These are phyloP conservation scores for Odocoileus virginianus DNA, from an alignment of 2,113 vertebrate genomes.

Conservation along the genomic window DNA sequence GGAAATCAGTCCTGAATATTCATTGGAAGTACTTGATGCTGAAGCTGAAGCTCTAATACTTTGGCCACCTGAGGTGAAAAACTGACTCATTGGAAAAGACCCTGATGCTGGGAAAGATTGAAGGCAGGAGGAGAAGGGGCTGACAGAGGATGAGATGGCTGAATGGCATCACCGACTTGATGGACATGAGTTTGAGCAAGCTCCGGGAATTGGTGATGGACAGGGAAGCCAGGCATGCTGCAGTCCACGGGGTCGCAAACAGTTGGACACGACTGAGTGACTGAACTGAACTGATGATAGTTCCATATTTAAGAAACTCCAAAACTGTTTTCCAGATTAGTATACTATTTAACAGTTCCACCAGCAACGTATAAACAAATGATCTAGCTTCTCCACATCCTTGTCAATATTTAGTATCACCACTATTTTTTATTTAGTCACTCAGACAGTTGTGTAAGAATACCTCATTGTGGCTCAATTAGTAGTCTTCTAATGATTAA, in stretches of 20 bases:
- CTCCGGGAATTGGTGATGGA: neutral
- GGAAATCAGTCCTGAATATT: neutral
- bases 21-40: neutral
- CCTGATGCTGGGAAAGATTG: neutral
- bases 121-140: neutral
- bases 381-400: neutral
- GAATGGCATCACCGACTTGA: neutral
- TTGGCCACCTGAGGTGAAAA: neutral
- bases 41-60: neutral
- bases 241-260: neutral
- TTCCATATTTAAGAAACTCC: neutral
- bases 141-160: neutral
- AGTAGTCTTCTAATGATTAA: neutral
- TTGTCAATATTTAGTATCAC: neutral
- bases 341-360: neutral
- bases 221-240: neutral
- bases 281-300: neutral
- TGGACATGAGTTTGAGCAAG: neutral
- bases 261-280: neutral
- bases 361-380: neutral
- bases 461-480: neutral
- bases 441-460: neutral
- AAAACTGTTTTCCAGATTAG: neutral
- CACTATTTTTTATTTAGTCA: neutral
- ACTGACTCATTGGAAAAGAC: neutral